Conservation (phyloP, 2,113 vertebrate genomes). For the Xenopus borealis region DNA sequence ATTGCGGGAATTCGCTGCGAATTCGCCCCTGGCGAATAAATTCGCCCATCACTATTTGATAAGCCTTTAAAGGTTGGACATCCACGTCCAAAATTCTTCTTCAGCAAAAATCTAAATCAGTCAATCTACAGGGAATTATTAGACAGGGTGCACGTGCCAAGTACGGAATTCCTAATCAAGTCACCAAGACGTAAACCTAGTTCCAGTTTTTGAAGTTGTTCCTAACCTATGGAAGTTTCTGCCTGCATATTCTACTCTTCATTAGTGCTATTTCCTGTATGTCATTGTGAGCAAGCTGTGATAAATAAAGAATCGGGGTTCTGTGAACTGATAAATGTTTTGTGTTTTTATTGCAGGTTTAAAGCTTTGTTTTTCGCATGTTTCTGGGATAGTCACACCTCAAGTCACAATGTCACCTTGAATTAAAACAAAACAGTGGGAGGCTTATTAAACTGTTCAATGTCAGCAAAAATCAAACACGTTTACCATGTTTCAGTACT, state of each 20-base stretch:
- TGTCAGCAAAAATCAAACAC: no score
- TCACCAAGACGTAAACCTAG: conserved; percentile 53
- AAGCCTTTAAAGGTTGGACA: not conserved
- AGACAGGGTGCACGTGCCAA: conserved; percentile 71
- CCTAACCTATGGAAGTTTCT: conserved; percentile 70
- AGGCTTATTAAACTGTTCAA: no score
- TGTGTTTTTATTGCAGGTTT: conserved; percentile 68
- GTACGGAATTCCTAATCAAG: conserved; percentile 60
- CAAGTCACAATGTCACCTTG: no score
- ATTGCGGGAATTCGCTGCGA: no score
- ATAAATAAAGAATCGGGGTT: conserved; percentile 86
- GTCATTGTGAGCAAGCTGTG: conserved; percentile 88
- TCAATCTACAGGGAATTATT: conserved; percentile 61
- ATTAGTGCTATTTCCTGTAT: conserved; percentile 84
- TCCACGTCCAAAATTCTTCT: conserved; percentile 52
- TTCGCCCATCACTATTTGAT: no score
- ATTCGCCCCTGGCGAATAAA: no score
- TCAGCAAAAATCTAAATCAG: conserved; percentile 49
- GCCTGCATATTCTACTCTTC: conserved; percentile 81
- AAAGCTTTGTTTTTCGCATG: no score
- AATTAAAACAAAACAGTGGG: no score
- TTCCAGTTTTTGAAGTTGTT: conserved; percentile 71
- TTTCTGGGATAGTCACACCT: no score
- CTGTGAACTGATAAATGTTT: conserved; percentile 78
- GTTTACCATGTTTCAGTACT: no score